Evolutionary conservation across 1,140 invertebrate species (phyloP), one percentile per base, ranked within the genome.

Genomic region (Hormaphis cornu): DNA sequence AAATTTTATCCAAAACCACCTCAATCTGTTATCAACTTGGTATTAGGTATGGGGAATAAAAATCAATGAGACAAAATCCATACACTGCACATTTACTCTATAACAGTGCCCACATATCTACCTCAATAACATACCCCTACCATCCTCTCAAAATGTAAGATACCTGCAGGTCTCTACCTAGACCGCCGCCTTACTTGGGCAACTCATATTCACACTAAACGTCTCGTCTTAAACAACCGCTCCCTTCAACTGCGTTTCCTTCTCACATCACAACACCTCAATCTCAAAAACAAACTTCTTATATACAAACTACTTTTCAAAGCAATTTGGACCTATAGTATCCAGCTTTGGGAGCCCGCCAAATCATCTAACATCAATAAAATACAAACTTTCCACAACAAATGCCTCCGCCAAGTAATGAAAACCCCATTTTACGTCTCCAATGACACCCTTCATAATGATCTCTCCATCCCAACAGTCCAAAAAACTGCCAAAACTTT

Each of bases 1-100:
- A 28, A 30, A 54, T 14, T 10, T 54, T 54, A 26, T 54, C 52
- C 52, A 26, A 54, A 28, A 26, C n/a, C 9, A 30, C 52, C 52
- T 54, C 52, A 54, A 54, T n/a, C 22, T 54, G 9, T 30, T 54
- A 54, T 54, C 24, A 28, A 30, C 6, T 54, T 54, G 52, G 52
- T 54, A 28, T 54, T 14, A 26, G 7, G 22, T 8, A n/a, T 50
- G n/a, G 48, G n/a, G 52, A 54, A 54, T 54, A n/a, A n/a, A n/a
- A n/a, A 46, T 46, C 42, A 46, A 46, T n/a, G 42, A 46, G 42
- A 46, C n/a, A n/a, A n/a, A n/a, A n/a, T n/a, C n/a, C 16, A 46
- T 46, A 5, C 20, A 54, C 28, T 28, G 5, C 52, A 54, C 52
- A 54, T 54, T 54, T 30, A 54, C 52, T 54, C 52, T 54, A 54